Evolutionary conservation across 2,888 invertebrate species (phyloP), one percentile per base, ranked within the genome.

Genomic region (Rhabditoides inermis): DNA sequence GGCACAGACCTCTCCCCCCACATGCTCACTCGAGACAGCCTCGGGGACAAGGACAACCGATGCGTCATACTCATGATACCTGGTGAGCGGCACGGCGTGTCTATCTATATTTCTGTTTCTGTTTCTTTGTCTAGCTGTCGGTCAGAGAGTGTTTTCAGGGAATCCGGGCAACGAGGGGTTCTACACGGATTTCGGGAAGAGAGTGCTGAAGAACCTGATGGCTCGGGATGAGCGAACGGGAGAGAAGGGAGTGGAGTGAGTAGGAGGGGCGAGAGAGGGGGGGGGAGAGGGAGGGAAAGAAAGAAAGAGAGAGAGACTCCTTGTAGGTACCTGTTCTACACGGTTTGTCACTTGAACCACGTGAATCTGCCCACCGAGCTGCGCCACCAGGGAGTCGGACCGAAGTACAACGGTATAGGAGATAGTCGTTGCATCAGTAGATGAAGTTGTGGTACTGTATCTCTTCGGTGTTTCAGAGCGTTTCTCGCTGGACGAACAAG

Each of bases 91-190:
- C n/a, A n/a, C n/a, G n/a, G n/a, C n/a, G n/a, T n/a, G n/a, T n/a
- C n/a, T n/a, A n/a, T n/a, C n/a, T n/a, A n/a, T n/a, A n/a, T n/a
- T n/a, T n/a, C n/a, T n/a, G n/a, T n/a, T n/a, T n/a, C n/a, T n/a
- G n/a, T n/a, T n/a, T n/a, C n/a, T 18, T 35, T 0, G 46, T 46
- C 45, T 45, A 45, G 49, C 18, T 42, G n/a, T n/a, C n/a, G n/a
- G n/a, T n/a, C n/a, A n/a, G n/a, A n/a, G n/a, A n/a, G n/a, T n/a
- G n/a, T n/a, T 47, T 53, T 7, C 52, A 61, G 70, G 70, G 5
- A 70, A 70, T 49, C 70, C 70, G 1, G 70, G 70, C 26, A 71
- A 71, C 59, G 71, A 72, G 27, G 59, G 60, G 20, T 72, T 70
- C 49, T 72, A 72, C 48, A 61, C 65, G 2, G 63, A 69, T 40